Evolutionary conservation across 2,888 invertebrate genomes (phyloP), one percentile per base, ranked within the genome.

Genomic region (Mythimna loreyi): DNA sequence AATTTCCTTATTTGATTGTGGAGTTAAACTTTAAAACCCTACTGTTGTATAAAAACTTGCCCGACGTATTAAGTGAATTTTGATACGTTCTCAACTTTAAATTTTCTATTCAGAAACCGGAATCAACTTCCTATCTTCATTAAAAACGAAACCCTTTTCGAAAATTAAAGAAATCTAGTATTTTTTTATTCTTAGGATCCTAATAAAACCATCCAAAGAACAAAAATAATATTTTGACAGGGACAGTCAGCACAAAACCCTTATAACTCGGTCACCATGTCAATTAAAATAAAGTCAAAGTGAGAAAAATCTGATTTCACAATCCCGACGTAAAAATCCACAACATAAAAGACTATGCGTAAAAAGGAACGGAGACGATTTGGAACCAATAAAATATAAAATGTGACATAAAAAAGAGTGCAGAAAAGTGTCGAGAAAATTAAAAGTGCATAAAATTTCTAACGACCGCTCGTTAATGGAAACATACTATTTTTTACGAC

Each of bases 401-500:
- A 67, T 52, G 9, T 53, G 28, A 36, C 45, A 60, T 53, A 67
- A 63, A 70, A 68, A 62, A 25, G 64, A 40, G 23, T 33, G 50
- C 40, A 36, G 40, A 53, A 49, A 67, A 56, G 23, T 28, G 9
- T 53, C 1, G 21, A 9, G 40, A 65, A 68, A 80, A 75, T 75
- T 75, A 76, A 72, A 83, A 70, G 3, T 58, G 65, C 58, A 72
- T 83, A 72, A 81, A 74, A 59, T 60, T 52, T 67, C 28, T 63
- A 64, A 80, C 67, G 73, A 25, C 33, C 8, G 13, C 13, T 73
- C 70, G 68, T 82, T 72, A 79, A 78, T 65, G 58, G 28, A 21
- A 63, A 56, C 57, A 66, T 65, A 30, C 28, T 11, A 53, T 36
- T 65, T 71, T 83, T 78, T 72, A 83, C 45, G 67, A 74, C 69